Conservation (phyloP, 2,888 invertebrate genomes). For the Caenorhabditis plicata region DNA sequence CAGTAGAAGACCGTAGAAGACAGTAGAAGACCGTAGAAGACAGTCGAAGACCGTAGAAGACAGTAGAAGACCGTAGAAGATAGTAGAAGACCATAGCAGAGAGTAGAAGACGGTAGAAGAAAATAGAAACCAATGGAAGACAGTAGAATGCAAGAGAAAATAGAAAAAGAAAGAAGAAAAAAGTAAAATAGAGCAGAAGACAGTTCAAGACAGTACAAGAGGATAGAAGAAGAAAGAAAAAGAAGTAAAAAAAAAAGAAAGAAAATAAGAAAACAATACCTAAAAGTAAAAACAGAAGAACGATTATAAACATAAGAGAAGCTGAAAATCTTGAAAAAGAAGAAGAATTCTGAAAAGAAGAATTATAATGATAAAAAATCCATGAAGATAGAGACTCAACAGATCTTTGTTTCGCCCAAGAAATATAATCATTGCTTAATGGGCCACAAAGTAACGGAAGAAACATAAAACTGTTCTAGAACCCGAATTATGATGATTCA, state of each 20-base stretch:
- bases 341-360: conserved; percentile 1
- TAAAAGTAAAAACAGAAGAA: conserved; percentile 3
- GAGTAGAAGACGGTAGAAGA: no score
- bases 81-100: no score
- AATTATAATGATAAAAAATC: background rate
- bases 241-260: conserved; percentile 8
- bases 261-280: background rate
- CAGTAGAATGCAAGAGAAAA: no score
- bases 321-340: background rate
- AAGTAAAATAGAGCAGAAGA: no score
- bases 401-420: no score
- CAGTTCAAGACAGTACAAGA: conserved; percentile 2
- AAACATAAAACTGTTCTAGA: background rate
- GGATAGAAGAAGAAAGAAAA: conserved; percentile 7
- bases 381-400: no score
- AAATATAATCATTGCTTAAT: conserved; percentile 8
- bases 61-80: no score
- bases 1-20: no score
- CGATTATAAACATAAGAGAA: background rate
- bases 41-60: no score
- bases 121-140: no score
- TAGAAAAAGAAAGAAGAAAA: no score
- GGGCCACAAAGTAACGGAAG: background rate
- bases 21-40: no score
- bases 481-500: conserved; percentile 5